phyloP scores from a whole-genome alignment of 1,140 invertebrate genomes.

The Anthonomus grandis region DNA sequence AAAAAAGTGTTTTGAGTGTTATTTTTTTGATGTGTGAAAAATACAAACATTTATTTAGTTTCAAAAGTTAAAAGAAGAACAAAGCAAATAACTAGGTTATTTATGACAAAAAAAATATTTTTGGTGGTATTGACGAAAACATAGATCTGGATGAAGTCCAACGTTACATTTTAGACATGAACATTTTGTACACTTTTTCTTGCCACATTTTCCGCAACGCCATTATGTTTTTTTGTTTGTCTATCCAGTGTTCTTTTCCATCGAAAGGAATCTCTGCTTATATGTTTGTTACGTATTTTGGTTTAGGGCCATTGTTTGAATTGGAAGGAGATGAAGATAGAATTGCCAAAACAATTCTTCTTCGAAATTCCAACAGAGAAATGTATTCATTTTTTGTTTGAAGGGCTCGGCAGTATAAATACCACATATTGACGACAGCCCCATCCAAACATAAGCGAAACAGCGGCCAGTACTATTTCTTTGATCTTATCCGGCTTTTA shows the following conservation, averaged over 20 bases:
- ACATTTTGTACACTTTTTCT: too few species aligned
- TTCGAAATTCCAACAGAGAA: too few species aligned
- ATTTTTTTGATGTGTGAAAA: too few species aligned
- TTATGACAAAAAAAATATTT: conserved; percentile 8
- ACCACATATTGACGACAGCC: background rate
- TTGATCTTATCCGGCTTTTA: conserved; percentile 2
- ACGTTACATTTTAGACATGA: conserved; percentile 21
- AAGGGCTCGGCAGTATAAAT: too few species aligned
- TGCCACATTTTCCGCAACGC: conserved; percentile 13
- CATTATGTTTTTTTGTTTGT: conserved; percentile 1
- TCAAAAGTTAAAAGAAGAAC: too few species aligned
- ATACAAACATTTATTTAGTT: too few species aligned
- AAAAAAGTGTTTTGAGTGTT: too few species aligned
- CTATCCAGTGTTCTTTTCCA: background rate
- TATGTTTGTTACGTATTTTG: too few species aligned
- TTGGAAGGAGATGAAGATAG: background rate
- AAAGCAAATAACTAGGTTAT: too few species aligned
- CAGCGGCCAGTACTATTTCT: conserved; percentile 9
- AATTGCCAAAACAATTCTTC: conserved; percentile 11
- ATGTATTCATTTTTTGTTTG: too few species aligned
- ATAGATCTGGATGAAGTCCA: conserved; percentile 11
- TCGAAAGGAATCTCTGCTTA: background rate
- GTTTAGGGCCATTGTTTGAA: conserved; percentile 1
- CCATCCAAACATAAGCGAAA: background rate
- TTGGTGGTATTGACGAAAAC: conserved; percentile 13